phyloP scores from a whole-genome alignment of 2,113 vertebrate species.

The Delphinapterus leucas region DNA sequence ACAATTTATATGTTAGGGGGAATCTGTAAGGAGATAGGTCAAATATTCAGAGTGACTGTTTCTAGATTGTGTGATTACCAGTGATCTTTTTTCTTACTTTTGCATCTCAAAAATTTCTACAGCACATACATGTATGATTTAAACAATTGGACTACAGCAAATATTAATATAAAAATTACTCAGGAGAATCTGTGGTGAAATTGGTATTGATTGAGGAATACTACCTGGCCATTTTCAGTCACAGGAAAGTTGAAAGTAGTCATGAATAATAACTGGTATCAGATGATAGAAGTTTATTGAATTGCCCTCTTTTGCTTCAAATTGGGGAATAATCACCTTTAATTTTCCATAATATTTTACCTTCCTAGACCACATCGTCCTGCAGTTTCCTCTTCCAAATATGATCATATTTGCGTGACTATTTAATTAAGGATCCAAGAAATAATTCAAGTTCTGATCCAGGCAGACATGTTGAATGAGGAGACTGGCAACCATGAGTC shows the following conservation, averaged over 20 bases:
- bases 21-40: neutral
- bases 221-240: neutral
- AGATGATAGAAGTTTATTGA: neutral
- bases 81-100: conserved; percentile 21
- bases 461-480: neutral
- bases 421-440: neutral
- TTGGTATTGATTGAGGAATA: neutral
- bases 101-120: neutral
- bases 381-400: neutral
- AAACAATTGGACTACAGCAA: neutral
- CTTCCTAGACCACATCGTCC: neutral
- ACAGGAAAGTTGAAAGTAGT: neutral
- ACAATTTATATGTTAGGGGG: neutral
- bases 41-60: neutral
- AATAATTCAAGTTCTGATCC: neutral
- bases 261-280: neutral
- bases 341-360: neutral
- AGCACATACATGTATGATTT: neutral
- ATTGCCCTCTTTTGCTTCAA: neutral
- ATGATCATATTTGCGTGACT: conserved; percentile 10
- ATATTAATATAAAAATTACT: neutral
- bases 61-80: neutral
- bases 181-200: neutral
- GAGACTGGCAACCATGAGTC: neutral
- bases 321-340: neutral